Base-by-base conservation (phyloP, 2,888 invertebrate species). In the Perithous albicinctus region DNA sequence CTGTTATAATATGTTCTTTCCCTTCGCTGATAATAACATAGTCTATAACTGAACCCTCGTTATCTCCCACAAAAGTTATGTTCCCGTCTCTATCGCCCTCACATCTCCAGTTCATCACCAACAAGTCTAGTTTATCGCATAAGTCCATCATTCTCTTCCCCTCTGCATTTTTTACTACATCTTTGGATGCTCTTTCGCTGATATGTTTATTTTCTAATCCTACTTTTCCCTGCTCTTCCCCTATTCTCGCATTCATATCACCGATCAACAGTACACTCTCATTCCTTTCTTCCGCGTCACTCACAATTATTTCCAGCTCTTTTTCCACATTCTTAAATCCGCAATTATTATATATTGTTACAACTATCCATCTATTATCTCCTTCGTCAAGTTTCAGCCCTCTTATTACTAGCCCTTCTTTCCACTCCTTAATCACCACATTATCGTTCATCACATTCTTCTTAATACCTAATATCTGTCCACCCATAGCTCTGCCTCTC, bases 401-500 rank as follows among this genome's bases (percentile, higher is more conserved):
- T 18, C n/a, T n/a, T n/a, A n/a, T n/a, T n/a, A n/a, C n/a, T n/a
- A n/a, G n/a, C 10, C 73, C 80, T 12, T 61, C 70, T n/a, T 67
- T 18, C 80, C 80, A 70, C 18, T 63, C 63, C 8, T 48, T 35
- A 0, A 73, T 54, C 10, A 2, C 18, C 26, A 32, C n/a, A n/a
- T n/a, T n/a, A n/a, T n/a, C n/a, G n/a, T n/a, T n/a, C n/a, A n/a
- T n/a, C n/a, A n/a, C n/a, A 5, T 32, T 5, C 38, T 73, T 81
- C 56, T 32, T 70, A 0, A 80, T 38, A 3, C 80, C 73, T 15
- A 77, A 12, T 10, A 81, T 18, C 20, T 73, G 67, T 0, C 73
- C 77, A 2, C 77, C 73, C 0, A 59, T 73, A 5, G 77, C 77
- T 51, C 73, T 56, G 2, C 77, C 67, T 56, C 46, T 75, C 43